Evolutionary conservation across 2,113 vertebrate genomes (phyloP).

Genomic region (Protobothrops mucrosquamatus): DNA sequence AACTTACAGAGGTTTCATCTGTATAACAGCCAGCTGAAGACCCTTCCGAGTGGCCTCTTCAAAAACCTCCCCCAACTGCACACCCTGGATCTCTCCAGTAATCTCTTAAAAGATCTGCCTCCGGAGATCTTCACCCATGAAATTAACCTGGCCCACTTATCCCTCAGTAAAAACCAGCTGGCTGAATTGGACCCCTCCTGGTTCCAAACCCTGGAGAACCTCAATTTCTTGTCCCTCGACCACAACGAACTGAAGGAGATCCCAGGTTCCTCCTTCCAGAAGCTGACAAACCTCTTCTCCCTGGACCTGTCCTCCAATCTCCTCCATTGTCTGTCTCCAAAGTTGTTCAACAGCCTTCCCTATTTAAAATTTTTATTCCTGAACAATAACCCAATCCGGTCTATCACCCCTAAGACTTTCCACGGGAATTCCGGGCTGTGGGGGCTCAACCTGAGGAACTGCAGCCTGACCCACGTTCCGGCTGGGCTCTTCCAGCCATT

Average conservation of each 20-base stretch:
- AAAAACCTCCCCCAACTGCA: constrained; percentile 58
- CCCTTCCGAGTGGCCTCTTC: constrained; percentile 69
- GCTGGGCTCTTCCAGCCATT: constrained; percentile 60
- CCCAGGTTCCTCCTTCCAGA: constrained; percentile 58
- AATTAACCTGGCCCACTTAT: constrained; percentile 65
- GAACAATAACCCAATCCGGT: constrained; percentile 71
- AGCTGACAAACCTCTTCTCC: constrained; percentile 54
- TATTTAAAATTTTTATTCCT: constrained; percentile 72
- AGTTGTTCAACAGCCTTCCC: constrained; percentile 47
- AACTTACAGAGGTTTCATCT: constrained; percentile 78
- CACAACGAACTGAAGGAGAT: constrained; percentile 67
- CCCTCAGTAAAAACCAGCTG: constrained; percentile 75
- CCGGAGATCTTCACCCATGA: constrained; percentile 56
- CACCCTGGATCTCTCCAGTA: constrained; percentile 78
- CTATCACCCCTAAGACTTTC: constrained; percentile 56
- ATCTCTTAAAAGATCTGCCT: constrained; percentile 69
- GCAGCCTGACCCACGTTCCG: constrained; percentile 65
- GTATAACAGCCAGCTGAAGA: constrained; percentile 72
- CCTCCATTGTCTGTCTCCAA: constrained; percentile 61
- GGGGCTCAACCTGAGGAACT: constrained; percentile 73
- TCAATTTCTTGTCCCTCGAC: constrained; percentile 74
- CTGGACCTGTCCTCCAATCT: constrained; percentile 78
- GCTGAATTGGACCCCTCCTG: constrained; percentile 40
- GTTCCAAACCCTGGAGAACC: constrained; percentile 61
- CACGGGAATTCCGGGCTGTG: constrained; percentile 45